Evolutionary conservation across 2,888 invertebrate species (phyloP).

Genomic region (Clitarchus hookeri): DNA sequence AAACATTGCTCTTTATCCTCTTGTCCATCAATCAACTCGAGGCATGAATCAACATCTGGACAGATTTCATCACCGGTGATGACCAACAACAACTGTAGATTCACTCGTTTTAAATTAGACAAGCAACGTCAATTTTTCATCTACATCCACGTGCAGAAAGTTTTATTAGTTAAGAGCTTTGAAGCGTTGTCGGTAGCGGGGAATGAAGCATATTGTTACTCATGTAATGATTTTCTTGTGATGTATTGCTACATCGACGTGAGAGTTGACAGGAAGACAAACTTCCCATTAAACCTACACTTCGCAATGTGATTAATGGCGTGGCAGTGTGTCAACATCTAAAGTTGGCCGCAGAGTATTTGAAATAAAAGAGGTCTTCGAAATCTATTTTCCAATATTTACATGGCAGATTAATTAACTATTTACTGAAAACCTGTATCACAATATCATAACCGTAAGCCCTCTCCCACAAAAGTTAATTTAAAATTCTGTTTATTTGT

Average conservation of each 20-base stretch:
- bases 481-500: too few relatives aligned
- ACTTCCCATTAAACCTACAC: background rate
- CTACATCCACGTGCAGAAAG: background rate
- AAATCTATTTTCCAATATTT: too few relatives aligned
- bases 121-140: background rate
- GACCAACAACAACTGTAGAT: background rate
- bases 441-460: too few relatives aligned
- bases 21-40: background rate
- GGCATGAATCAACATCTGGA: background rate
- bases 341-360: too few relatives aligned
- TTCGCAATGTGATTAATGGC: too few relatives aligned
- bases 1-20: slow-evolving; percentile 3
- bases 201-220: background rate
- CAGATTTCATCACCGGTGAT: background rate
- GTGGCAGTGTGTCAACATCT: too few relatives aligned
- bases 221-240: background rate
- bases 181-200: background rate
- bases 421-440: too few relatives aligned
- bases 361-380: too few relatives aligned
- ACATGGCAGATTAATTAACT: too few relatives aligned
- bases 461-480: too few relatives aligned
- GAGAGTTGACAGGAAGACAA: background rate
- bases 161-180: background rate
- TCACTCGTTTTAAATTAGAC: background rate
- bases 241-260: background rate